Evolutionary conservation across 2,113 vertebrate species (phyloP), one percentile per base, ranked within the genome.

Genomic region (Tyrannus savana): DNA sequence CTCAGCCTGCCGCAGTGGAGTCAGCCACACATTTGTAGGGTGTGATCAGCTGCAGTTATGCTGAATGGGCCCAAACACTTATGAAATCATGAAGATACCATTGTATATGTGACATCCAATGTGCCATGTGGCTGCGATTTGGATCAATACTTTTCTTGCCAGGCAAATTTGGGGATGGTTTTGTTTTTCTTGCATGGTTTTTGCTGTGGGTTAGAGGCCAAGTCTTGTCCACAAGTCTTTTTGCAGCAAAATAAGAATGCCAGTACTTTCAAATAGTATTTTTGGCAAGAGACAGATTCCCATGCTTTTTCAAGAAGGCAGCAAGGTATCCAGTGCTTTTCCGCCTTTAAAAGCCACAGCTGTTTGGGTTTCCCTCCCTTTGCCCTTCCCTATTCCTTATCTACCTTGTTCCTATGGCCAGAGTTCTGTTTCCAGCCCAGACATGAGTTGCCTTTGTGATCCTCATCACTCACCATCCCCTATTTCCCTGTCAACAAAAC

Each of bases 101-200:
- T 2, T 68, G 33, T 17, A 35, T n/a, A 39, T 8, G 30, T 0
- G 0, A 53, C 23, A 14, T 31, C 17, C 42, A 44, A 12, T 30
- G 18, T 56, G 27, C 35, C n/a, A n/a, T 7, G 41, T 41, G 19
- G 41, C 49, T 79, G 49, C 73, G 42, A 66, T 64, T 41, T 56
- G 59, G 30, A 80, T 55, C 55, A 90, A 78, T 41, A 71, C 19
- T 85, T 85, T 82, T 73, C 81, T 87, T 84, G 41, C 46, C 58
- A 79, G 25, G 19, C 42, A 78, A 87, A 68, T 33, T 82, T 76
- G 19, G 39, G 27, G 13, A 19, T 80, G 62, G 4, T 64, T 85
- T 87, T 84, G 66, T 21, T 93, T 82, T 79, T 44, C 49, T n/a
- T 68, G 37, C 1, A 2, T 18, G 44, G 15, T 47, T 87, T 81